These are phyloP conservation scores for Myripristis jacobus DNA, from an alignment of 2,797 vertebrate genomes.

Conservation along the genomic window DNA sequence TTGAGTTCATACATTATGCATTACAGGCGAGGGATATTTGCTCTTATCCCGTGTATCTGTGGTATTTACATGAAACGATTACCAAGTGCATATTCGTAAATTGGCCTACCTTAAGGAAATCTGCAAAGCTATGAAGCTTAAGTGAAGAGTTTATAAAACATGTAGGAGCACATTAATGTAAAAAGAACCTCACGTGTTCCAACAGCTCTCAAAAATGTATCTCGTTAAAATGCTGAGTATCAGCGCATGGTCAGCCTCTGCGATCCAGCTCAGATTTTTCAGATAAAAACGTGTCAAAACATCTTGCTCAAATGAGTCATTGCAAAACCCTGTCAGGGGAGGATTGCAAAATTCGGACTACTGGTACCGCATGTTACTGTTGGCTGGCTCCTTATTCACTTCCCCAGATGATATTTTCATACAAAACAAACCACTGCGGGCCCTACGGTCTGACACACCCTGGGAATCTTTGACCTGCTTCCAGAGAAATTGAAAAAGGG, in stretches of 20 bases:
- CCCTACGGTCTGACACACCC: slow-evolving; percentile 25
- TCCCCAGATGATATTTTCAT: slow-evolving; percentile 43
- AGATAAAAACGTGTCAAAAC: slow-evolving; percentile 55
- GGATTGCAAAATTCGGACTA: slow-evolving; percentile 61
- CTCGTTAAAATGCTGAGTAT: neutral
- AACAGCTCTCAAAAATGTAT: slow-evolving; percentile 1
- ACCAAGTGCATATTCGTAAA: slow-evolving; percentile 2
- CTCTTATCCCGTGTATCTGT: neutral
- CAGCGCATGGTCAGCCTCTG: neutral
- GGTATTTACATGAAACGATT: slow-evolving; percentile 2
- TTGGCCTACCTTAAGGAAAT: neutral
- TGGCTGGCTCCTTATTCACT: slow-evolving; percentile 29
- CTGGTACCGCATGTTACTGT: slow-evolving; percentile 26
- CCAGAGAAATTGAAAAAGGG: neutral
- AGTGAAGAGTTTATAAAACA: neutral
- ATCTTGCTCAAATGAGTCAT: slow-evolving; percentile 59
- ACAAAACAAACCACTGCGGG: slow-evolving; percentile 34
- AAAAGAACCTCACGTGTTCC: neutral
- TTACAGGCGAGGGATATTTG: neutral
- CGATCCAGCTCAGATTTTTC: slow-evolving; percentile 30
- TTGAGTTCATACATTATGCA: neutral
- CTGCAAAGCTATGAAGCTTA: neutral
- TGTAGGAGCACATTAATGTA: neutral
- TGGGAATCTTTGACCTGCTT: slow-evolving; percentile 41
- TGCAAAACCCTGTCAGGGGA: slow-evolving; percentile 44